Conservation (phyloP, 35 echinoderm and acorn worm genomes). For the Apostichopus japonicus region DNA sequence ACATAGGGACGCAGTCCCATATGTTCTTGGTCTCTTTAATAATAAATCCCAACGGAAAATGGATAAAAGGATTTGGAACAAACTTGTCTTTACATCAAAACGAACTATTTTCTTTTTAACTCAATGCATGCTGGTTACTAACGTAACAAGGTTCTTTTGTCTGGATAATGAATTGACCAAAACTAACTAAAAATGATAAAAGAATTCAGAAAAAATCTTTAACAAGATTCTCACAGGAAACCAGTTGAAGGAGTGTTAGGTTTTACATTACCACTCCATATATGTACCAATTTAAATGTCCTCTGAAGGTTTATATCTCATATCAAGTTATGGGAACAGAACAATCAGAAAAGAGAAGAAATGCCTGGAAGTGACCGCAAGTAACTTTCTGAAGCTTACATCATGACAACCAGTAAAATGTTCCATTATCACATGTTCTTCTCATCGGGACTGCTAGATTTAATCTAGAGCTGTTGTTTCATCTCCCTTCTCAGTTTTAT, state of each 20-base stretch:
- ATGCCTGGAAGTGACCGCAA: not conserved
- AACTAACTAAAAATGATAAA: not conserved
- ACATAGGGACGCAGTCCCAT: not conserved
- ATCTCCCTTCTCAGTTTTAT: too few relatives aligned
- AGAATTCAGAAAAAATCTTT: not conserved
- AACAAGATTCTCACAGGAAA: conserved; percentile 1
- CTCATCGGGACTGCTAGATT: too few relatives aligned
- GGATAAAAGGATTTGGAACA: not conserved
- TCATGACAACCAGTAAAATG: too few relatives aligned
- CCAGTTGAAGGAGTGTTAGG: not conserved
- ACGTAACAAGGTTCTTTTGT: not conserved
- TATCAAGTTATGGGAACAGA: conserved; percentile 11
- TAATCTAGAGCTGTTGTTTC: too few relatives aligned
- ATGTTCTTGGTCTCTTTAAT: not conserved
- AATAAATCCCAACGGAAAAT: not conserved
- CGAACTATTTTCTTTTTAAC: not conserved
- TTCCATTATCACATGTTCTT: too few relatives aligned
- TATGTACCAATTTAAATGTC: not conserved
- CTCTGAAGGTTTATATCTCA: not conserved
- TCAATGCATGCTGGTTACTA: not conserved
- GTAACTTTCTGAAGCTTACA: too few relatives aligned
- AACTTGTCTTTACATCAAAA: not conserved
- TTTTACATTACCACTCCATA: not conserved
- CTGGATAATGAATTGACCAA: not conserved
- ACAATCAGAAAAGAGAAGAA: not conserved